These are phyloP conservation scores for Empidonax alnorum DNA, from an alignment of 2,113 vertebrate species.

Conservation along the genomic window DNA sequence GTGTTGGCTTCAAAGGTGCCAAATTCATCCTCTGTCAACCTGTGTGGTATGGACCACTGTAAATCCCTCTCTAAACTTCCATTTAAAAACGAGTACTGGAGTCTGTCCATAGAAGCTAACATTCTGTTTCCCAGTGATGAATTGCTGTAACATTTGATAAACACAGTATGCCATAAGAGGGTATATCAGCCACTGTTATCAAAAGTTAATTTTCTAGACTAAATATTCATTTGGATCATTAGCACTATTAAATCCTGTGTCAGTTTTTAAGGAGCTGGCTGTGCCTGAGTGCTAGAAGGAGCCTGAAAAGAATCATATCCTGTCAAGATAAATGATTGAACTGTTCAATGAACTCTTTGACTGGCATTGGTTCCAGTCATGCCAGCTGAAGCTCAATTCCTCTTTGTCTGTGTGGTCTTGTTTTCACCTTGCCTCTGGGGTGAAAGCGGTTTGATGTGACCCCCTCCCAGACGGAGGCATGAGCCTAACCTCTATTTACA, in stretches of 20 bases:
- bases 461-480: constrained; percentile 46
- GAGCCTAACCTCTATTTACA: constrained; percentile 65
- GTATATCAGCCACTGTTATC: constrained; percentile 25
- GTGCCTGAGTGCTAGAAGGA: constrained; percentile 33
- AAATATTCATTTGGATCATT: constrained; percentile 64
- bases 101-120: neutral
- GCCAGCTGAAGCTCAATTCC: constrained; percentile 72
- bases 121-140: constrained; percentile 27
- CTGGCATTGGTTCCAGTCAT: constrained; percentile 74
- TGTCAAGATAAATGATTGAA: constrained; percentile 71
- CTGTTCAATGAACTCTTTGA: constrained; percentile 73
- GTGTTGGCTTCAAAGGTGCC: neutral
- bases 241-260: constrained; percentile 56
- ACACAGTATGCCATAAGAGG: constrained; percentile 21
- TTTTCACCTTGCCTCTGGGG: constrained; percentile 71
- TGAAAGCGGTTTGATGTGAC: constrained; percentile 68
- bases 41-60: constrained; percentile 20
- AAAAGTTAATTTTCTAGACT: constrained; percentile 61
- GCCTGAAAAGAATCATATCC: constrained; percentile 64
- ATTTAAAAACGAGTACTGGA: neutral
- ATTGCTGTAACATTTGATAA: constrained; percentile 27
- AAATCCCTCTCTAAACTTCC: constrained; percentile 24
- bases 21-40: constrained; percentile 11
- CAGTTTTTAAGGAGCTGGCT: constrained; percentile 54
- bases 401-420: constrained; percentile 74